Base-by-base conservation (phyloP, 2,113 vertebrate species). In the Falcunculus frontatus region DNA sequence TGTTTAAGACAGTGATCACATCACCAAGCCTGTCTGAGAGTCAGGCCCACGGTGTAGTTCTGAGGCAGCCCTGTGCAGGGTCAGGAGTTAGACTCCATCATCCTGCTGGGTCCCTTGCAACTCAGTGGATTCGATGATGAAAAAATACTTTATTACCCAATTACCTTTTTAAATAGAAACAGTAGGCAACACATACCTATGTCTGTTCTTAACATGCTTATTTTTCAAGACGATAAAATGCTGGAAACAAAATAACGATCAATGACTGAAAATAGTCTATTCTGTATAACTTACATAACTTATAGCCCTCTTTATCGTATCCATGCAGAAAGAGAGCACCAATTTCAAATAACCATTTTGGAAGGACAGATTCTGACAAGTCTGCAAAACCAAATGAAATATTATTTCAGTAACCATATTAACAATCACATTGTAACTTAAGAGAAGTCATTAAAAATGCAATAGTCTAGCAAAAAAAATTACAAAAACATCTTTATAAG, bases 281-380 rank as follows among this genome's bases (percentile, higher is more conserved):
- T 86, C 27, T 86, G 26, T 68, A 13, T 18, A 86, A 98, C 99
- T 95, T 98, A 99, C 99, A 99, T 76, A 99, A 97, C 97, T 99
- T 99, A 98, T 99, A 99, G 87, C 99, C 99, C 79, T 99, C 99
- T 97, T 98, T 99, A 97, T 99, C 99, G 18, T 99, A 99, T 84
- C 99, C 99, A 42, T 99, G 99, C 74, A 99, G 99, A 95, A 98
- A 99, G 86, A 99, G 97, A 17, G 98, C 97, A 78, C 99, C 99
- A 37, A 83, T 98, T 96, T 99, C 99, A 95, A 99, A 98, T 95
- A 99, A 97, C 99, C 98, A 99, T 62, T 95, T 98, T 78, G 99
- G 99, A 98, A 99, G 98, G 91, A 94, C 97, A 89, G 98, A 98
- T 98, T 99, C 99, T n/a, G 89, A 98, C 89, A 99, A 95, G 90